phyloP scores from a whole-genome alignment of 1,140 invertebrate genomes.

The Oncopodura yosiiana region DNA sequence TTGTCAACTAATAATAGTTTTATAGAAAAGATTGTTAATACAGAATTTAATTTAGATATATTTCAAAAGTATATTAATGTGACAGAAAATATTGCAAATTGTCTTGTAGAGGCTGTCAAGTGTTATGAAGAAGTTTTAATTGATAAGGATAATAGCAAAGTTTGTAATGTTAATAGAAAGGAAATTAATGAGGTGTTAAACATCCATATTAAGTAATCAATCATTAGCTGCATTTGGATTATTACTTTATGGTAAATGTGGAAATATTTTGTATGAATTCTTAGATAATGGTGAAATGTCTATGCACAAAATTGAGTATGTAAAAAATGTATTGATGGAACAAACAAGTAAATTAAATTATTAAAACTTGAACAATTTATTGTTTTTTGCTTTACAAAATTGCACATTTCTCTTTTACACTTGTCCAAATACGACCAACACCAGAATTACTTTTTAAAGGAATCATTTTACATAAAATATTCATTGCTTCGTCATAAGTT shows the following conservation, averaged over 20 bases:
- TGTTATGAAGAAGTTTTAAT: background rate
- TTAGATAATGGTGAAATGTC: too few species aligned
- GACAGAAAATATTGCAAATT: background rate
- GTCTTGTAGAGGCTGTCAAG: background rate
- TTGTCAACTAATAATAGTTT: background rate
- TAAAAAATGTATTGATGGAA: too few species aligned
- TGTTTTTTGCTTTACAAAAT: too few species aligned
- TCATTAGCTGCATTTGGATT: slow-evolving; percentile 8
- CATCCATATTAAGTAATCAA: background rate
- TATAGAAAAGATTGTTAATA: background rate
- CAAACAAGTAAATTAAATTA: too few species aligned
- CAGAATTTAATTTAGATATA: background rate
- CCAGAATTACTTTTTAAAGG: too few species aligned
- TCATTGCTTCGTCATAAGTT: too few species aligned
- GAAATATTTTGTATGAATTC: slow-evolving; percentile 4
- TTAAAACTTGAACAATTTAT: too few species aligned
- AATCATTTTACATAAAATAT: too few species aligned
- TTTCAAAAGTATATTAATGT: background rate
- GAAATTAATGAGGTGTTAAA: background rate
- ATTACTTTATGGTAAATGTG: slow-evolving; percentile 11
- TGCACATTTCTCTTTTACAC: too few species aligned
- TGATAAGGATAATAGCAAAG: background rate
- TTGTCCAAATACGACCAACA: too few species aligned
- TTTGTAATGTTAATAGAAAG: background rate
- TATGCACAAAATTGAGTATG: too few species aligned